These are phyloP conservation scores for Phrixothrix hirtus DNA, from an alignment of 2,888 invertebrate species.

Conservation along the genomic window DNA sequence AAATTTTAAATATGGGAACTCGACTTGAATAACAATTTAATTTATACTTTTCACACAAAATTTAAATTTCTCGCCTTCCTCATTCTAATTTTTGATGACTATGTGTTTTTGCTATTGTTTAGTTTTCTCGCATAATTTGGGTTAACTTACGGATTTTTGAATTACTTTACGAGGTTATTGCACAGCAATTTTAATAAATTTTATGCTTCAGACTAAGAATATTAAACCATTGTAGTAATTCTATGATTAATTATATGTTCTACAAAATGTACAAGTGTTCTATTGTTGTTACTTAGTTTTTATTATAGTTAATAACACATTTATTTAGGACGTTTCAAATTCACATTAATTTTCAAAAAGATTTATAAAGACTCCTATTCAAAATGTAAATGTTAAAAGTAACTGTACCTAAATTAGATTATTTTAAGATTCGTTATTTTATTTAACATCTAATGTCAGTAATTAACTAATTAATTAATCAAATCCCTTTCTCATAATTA, in stretches of 20 bases:
- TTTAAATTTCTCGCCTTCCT: constrained; percentile 33
- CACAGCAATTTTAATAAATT: constrained; percentile 21
- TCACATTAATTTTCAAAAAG: too few relatives aligned
- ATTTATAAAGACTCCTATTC: too few relatives aligned
- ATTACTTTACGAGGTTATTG: constrained; percentile 29
- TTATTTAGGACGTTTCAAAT: background rate
- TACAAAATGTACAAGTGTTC: constrained; percentile 17
- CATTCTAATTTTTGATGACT: constrained; percentile 31
- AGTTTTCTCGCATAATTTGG: constrained; percentile 29
- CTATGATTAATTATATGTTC: constrained; percentile 15
- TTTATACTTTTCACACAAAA: constrained; percentile 34
- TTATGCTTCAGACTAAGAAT: constrained; percentile 6
- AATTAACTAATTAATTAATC: too few relatives aligned
- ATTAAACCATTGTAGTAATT: constrained; percentile 14
- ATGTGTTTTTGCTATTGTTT: constrained; percentile 31
- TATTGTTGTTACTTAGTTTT: constrained; percentile 17
- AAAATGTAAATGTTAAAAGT: too few relatives aligned
- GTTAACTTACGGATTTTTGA: constrained; percentile 25
- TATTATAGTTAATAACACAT: constrained; percentile 5
- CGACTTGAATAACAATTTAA: constrained; percentile 31
- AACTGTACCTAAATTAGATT: too few relatives aligned
- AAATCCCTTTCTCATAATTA: too few relatives aligned
- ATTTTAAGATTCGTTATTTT: too few relatives aligned
- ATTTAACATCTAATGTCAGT: too few relatives aligned
- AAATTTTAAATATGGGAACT: constrained; percentile 32